Evolutionary conservation across 2,113 vertebrate genomes (phyloP).

Genomic region (Platysteira castanea): DNA sequence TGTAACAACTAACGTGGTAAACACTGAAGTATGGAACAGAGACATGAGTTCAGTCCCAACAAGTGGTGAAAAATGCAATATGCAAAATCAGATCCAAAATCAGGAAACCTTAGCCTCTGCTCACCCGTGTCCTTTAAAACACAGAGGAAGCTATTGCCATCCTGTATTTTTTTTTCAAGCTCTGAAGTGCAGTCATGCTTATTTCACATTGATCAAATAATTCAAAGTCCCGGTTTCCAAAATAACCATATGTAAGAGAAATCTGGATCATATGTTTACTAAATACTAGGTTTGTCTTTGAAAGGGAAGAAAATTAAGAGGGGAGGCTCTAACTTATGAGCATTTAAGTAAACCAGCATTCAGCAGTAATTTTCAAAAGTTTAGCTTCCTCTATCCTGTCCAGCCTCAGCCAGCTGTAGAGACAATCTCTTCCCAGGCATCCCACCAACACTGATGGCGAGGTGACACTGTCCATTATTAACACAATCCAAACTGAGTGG

Average conservation of each 20-base stretch:
- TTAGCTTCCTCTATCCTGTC: not conserved
- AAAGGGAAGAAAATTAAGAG: conserved; percentile 1
- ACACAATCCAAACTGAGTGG: not conserved
- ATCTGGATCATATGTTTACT: conserved; percentile 32
- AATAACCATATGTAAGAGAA: conserved; percentile 18
- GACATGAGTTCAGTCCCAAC: accelerated
- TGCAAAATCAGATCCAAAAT: not conserved
- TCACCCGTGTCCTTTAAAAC: not conserved
- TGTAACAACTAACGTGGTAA: not conserved
- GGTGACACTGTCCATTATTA: not conserved
- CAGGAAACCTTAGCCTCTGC: not conserved
- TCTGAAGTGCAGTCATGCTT: not conserved
- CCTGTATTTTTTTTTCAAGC: not conserved
- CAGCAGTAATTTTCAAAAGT: conserved; percentile 15
- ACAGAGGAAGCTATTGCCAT: not conserved
- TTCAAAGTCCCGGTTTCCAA: not conserved
- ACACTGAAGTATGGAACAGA: not conserved
- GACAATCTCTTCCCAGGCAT: not conserved
- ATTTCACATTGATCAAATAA: not conserved
- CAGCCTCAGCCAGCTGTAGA: not conserved
- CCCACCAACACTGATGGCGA: not conserved
- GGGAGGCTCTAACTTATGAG: not conserved
- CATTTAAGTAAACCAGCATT: conserved; percentile 47
- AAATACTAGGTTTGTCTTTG: conserved; percentile 7
- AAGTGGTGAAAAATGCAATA: not conserved